These are phyloP conservation scores for Eupelmus urozonus DNA, from an alignment of 2,888 invertebrate species.

Conservation along the genomic window DNA sequence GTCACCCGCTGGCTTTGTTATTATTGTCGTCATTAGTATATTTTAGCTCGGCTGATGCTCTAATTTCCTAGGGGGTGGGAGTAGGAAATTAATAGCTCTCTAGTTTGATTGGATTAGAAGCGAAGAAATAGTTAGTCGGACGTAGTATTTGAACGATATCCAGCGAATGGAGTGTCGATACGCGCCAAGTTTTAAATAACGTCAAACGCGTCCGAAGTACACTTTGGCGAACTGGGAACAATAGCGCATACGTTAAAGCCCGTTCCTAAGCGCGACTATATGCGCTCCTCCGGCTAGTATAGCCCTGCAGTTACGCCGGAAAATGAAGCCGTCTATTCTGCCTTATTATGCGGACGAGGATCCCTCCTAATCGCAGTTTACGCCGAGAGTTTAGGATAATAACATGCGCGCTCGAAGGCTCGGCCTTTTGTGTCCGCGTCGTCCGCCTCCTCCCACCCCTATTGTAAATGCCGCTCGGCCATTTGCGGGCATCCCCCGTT, in stretches of 20 bases:
- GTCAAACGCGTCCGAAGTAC: too few relatives aligned
- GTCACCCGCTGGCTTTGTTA: background rate
- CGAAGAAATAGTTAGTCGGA: too few relatives aligned
- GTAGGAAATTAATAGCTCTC: background rate
- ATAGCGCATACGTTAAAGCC: background rate
- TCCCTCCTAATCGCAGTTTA: conserved; percentile 49
- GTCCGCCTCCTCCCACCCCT: background rate
- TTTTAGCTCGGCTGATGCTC: background rate
- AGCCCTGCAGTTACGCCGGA: too few relatives aligned
- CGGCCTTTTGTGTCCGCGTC: conserved; percentile 15
- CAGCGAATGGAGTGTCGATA: too few relatives aligned
- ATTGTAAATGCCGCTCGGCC: conserved; percentile 36
- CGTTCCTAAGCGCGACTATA: background rate
- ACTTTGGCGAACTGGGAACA: background rate
- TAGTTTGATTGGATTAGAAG: too few relatives aligned
- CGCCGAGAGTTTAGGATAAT: conserved; percentile 43
- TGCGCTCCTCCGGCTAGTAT: background rate
- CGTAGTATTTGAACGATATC: too few relatives aligned
- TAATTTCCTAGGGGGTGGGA: background rate
- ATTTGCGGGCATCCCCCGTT: conserved; percentile 8
- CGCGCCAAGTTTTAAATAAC: too few relatives aligned
- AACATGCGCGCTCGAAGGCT: conserved; percentile 22
- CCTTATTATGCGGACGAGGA: conserved; percentile 1
- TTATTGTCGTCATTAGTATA: background rate
- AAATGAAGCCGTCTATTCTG: conserved; percentile 15